Conservation (phyloP, 2,888 invertebrate genomes). For the Ischnura elegans region DNA sequence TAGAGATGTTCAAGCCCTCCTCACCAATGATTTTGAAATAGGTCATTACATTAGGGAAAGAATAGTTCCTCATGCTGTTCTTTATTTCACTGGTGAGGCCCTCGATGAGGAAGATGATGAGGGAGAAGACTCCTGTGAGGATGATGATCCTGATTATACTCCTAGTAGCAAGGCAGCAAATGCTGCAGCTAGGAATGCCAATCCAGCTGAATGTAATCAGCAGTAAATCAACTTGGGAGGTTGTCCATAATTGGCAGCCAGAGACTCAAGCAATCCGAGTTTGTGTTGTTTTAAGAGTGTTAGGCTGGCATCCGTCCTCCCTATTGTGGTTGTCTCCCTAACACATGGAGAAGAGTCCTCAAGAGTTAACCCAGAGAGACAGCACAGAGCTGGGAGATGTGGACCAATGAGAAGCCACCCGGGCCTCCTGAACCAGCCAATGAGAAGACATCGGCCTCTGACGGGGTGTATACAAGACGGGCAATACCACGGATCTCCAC, state of each 20-base stretch:
- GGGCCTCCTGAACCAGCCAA: too few species aligned
- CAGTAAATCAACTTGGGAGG: constrained; percentile 80
- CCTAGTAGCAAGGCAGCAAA: constrained; percentile 28
- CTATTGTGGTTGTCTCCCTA: too few species aligned
- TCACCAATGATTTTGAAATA: constrained; percentile 98
- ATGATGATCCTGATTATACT: constrained; percentile 44
- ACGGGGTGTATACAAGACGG: too few species aligned
- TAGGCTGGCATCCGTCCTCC: too few species aligned
- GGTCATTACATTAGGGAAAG: constrained; percentile 98
- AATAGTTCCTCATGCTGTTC: constrained; percentile 97
- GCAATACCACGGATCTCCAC: too few species aligned
- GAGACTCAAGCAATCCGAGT: constrained; percentile 52
- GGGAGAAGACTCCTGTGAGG: constrained; percentile 55
- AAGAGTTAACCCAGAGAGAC: too few species aligned
- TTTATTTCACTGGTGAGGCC: constrained; percentile 92
- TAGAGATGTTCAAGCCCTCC: constrained; percentile 91
- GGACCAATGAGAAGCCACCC: too few species aligned
- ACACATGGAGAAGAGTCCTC: too few species aligned
- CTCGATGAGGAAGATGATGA: constrained; percentile 64
- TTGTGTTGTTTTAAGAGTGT: constrained; percentile 54
- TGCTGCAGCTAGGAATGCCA: constrained; percentile 70
- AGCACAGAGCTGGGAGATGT: too few species aligned
- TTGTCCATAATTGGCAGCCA: constrained; percentile 43
- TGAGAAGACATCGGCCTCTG: too few species aligned
- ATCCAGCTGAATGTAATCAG: constrained; percentile 86